Conservation (phyloP, 2,113 vertebrate genomes). For the Pontoporia blainvillei region DNA sequence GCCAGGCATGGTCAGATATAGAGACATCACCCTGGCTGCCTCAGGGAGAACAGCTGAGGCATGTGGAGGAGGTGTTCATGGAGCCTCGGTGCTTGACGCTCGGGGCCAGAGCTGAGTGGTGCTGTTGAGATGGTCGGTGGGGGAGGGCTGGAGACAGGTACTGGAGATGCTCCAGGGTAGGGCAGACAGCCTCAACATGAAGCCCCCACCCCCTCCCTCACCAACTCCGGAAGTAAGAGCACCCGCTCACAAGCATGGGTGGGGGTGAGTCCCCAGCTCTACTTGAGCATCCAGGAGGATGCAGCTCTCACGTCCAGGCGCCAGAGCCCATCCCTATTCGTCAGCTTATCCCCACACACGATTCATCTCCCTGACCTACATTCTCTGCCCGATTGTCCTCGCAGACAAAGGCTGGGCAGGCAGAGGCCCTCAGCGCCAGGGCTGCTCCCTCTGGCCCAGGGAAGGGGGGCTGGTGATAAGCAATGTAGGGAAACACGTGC, state of each 20-base stretch:
- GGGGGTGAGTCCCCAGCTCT: background rate
- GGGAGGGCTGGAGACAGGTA: background rate
- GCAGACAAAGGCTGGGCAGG: background rate
- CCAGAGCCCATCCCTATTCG: too few relatives aligned
- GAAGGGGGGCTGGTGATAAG: accelerated
- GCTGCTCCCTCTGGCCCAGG: background rate
- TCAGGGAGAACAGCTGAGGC: accelerated
- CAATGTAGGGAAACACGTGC: accelerated
- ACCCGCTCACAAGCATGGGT: background rate
- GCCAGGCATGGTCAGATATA: background rate
- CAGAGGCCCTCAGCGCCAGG: accelerated
- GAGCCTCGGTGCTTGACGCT: accelerated
- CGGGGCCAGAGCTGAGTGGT: background rate
- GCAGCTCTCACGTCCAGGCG: accelerated
- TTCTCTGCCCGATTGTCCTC: background rate
- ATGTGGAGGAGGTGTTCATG: accelerated
- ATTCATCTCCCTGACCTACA: background rate
- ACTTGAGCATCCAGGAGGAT: background rate
- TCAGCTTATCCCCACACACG: background rate
- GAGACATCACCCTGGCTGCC: background rate
- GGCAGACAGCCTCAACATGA: background rate
- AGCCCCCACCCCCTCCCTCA: background rate
- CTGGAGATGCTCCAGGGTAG: background rate
- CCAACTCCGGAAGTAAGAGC: background rate
- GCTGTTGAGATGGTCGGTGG: accelerated